Conservation (phyloP, 2,888 invertebrate species). For the Drosophila birchii region DNA sequence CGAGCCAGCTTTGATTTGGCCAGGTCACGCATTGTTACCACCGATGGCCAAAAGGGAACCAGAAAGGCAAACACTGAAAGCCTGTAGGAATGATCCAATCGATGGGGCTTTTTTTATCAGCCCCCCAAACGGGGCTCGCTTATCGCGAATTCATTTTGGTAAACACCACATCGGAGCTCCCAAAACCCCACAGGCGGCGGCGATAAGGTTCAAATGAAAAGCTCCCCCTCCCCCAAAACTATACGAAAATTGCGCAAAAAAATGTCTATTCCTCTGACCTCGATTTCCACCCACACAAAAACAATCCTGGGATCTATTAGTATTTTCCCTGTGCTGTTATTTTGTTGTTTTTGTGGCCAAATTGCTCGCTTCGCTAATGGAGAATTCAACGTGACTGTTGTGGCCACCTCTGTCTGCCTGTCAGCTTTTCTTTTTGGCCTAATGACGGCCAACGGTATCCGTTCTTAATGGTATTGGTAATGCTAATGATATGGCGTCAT, state of each 20-base stretch:
- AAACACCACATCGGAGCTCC: slow-evolving; percentile 36
- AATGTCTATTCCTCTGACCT: slow-evolving; percentile 9
- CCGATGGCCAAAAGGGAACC: background rate
- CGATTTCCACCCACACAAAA: slow-evolving; percentile 4
- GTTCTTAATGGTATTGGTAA: slow-evolving; percentile 45
- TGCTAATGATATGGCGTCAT: slow-evolving; percentile 69
- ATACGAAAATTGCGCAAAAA: slow-evolving; percentile 21
- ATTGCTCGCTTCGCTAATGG: slow-evolving; percentile 62
- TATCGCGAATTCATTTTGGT: slow-evolving; percentile 65
- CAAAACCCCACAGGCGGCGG: slow-evolving; percentile 8
- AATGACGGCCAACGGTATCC: slow-evolving; percentile 56
- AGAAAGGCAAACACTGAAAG: background rate
- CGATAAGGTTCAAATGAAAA: slow-evolving; percentile 36
- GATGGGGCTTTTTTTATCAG: slow-evolving; percentile 41
- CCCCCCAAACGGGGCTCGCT: slow-evolving; percentile 40
- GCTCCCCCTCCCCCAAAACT: background rate
- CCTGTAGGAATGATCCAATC: slow-evolving; percentile 38
- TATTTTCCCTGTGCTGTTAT: slow-evolving; percentile 10
- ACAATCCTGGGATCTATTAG: slow-evolving; percentile 17
- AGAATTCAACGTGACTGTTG: slow-evolving; percentile 23
- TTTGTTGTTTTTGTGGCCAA: slow-evolving; percentile 53
- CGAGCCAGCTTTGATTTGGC: slow-evolving; percentile 51
- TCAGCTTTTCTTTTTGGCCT: slow-evolving; percentile 29
- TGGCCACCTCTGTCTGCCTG: slow-evolving; percentile 9
- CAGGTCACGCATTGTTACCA: slow-evolving; percentile 63